Conservation (phyloP, 30 jellyfish, hydroid and myxozoan species). For the Sanderia malayensis region DNA sequence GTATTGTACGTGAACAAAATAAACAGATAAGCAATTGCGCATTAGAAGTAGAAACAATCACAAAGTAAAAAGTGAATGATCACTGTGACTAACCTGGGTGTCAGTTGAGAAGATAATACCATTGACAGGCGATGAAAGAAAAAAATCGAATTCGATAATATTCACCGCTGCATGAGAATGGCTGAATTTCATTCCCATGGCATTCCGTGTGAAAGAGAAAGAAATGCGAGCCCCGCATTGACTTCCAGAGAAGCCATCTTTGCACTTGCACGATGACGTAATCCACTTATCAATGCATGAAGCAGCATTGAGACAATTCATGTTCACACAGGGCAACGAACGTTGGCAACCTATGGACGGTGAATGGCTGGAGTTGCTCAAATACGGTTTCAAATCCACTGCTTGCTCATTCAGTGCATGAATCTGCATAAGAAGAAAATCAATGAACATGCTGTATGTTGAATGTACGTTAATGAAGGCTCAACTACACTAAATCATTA, state of each 20-base stretch:
- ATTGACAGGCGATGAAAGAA: constrained; percentile 21
- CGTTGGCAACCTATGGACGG: constrained; percentile 46
- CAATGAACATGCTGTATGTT: too few species aligned
- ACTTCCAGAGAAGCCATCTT: constrained; percentile 43
- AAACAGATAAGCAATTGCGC: too few species aligned
- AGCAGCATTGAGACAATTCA: constrained; percentile 43
- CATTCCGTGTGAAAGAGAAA: constrained; percentile 15
- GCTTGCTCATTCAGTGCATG: background rate
- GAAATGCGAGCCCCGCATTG: constrained; percentile 36
- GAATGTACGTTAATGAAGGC: too few species aligned
- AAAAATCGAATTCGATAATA: constrained; percentile 18
- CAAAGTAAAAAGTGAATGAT: too few species aligned
- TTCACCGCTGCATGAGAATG: background rate
- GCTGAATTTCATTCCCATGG: constrained; percentile 49
- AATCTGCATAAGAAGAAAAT: constrained; percentile 11
- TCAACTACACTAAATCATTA: too few species aligned
- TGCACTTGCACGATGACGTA: constrained; percentile 48
- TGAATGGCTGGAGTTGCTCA: constrained; percentile 19
- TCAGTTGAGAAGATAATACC: constrained; percentile 41
- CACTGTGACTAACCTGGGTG: constrained; percentile 46
- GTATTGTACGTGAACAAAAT: too few species aligned
- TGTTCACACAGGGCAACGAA: constrained; percentile 19
- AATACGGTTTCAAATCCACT: constrained; percentile 8
- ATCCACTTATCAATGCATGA: constrained; percentile 57
- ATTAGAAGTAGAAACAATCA: too few species aligned